Conservation (phyloP, 1,140 invertebrate species). For the Rhyacophila brunnea region DNA sequence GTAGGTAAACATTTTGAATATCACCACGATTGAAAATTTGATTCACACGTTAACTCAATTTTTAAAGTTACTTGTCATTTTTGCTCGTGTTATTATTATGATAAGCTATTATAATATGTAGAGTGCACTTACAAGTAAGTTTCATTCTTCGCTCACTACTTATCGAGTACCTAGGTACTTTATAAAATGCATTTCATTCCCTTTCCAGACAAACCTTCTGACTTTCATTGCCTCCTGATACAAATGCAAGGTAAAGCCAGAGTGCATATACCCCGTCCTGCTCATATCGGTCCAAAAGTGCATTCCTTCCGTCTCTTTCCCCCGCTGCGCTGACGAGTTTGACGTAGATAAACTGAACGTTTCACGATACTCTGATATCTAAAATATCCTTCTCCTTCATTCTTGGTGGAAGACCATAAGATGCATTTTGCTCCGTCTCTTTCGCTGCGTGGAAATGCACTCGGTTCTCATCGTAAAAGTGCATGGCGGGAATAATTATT, state of each 20-base stretch:
- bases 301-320: constrained; percentile 24
- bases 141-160: too few species aligned
- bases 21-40: too few species aligned
- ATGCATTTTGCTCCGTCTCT: constrained; percentile 18
- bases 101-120: too few species aligned
- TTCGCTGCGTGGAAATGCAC: constrained; percentile 7
- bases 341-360: neutral
- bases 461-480: neutral
- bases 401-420: neutral
- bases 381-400: constrained; percentile 12
- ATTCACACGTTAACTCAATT: too few species aligned
- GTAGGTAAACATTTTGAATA: too few species aligned
- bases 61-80: too few species aligned
- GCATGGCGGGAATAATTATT: neutral
- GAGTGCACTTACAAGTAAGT: too few species aligned
- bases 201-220: neutral
- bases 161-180: too few species aligned
- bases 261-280: constrained; percentile 21
- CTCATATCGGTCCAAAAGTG: constrained; percentile 17
- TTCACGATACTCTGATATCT: neutral
- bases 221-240: constrained; percentile 24
- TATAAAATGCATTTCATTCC: neutral
- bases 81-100: too few species aligned
- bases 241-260: constrained; percentile 19
- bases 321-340: neutral